Percentiles rank a stretch among this genome's conserved stretches.
These are phyloP conservation scores for Acipenser transmontanus DNA, from an alignment of 2,797 vertebrate genomes.

Conservation along the genomic window DNA sequence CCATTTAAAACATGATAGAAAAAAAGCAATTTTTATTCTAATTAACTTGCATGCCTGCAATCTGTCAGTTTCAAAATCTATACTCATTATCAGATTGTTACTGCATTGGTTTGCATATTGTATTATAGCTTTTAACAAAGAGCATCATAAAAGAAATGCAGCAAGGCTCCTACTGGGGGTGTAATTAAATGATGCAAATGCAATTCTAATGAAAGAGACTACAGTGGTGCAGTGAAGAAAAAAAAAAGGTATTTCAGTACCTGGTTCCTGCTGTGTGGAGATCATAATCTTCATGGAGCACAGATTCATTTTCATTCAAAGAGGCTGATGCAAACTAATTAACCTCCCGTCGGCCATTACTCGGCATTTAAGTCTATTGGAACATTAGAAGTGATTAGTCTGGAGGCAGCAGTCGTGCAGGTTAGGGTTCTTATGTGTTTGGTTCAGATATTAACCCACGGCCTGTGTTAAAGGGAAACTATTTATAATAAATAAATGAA, in stretches of 20 bases:
- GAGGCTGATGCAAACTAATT: conserved; percentile 16
- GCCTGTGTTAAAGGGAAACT: too few species aligned
- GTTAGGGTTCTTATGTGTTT: conserved; percentile 6
- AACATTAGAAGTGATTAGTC: conserved; percentile 33
- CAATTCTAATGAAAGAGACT: conserved; percentile 40
- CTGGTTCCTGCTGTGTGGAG: conserved; percentile 33
- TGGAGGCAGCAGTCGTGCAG: conserved; percentile 25
- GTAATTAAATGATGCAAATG: conserved; percentile 39
- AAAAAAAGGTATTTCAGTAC: conserved; percentile 42
- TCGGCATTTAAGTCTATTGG: conserved; percentile 32
- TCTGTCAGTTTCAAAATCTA: too few species aligned
- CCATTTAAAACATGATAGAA: too few species aligned
- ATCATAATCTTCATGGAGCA: conserved; percentile 36
- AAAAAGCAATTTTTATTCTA: too few species aligned
- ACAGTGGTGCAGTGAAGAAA: conserved; percentile 34
- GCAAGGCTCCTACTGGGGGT: conserved; percentile 26
- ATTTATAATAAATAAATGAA: too few species aligned
- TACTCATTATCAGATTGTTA: too few species aligned
- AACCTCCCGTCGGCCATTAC: conserved; percentile 29
- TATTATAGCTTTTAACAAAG: too few species aligned
- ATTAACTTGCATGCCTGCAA: too few species aligned
- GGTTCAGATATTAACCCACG: too few species aligned
- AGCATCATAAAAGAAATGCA: conserved; percentile 36
- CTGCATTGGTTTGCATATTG: too few species aligned
- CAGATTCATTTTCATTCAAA: conserved; percentile 38